Evolutionary conservation across 2,113 vertebrate species (phyloP).

Genomic region (Isurus oxyrinchus): DNA sequence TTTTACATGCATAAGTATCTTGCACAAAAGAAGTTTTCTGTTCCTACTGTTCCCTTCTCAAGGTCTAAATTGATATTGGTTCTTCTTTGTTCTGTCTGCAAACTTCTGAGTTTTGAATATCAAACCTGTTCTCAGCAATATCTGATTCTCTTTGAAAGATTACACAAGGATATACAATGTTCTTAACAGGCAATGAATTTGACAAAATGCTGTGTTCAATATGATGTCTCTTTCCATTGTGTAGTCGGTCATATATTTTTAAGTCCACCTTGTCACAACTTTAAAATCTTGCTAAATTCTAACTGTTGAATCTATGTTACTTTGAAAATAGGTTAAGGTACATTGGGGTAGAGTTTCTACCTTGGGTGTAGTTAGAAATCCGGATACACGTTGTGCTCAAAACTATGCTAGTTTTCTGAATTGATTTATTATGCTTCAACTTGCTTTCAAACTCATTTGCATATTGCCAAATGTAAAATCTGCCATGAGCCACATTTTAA

Average conservation of each 20-base stretch:
- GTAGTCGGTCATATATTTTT: not conserved
- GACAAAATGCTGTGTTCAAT: not conserved
- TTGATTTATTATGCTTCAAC: not conserved
- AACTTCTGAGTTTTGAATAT: not conserved
- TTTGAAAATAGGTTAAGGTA: not conserved
- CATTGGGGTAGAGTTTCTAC: not conserved
- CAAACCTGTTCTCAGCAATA: too few relatives aligned
- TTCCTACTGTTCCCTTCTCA: constrained; percentile 19
- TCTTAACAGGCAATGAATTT: not conserved
- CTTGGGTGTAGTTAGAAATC: not conserved
- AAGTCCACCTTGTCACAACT: not conserved
- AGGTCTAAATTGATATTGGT: not conserved
- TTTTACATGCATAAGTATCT: not conserved
- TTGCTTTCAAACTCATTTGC: not conserved
- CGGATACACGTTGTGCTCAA: not conserved
- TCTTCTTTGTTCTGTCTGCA: constrained; percentile 9
- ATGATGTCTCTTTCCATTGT: not conserved
- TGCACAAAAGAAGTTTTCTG: not conserved
- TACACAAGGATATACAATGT: not conserved
- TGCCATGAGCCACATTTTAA: not conserved
- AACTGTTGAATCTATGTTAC: not conserved
- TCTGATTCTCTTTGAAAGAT: not conserved
- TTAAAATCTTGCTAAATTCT: not conserved
- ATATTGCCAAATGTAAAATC: too few relatives aligned
- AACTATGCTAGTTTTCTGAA: not conserved